These are phyloP conservation scores for Bugulina stolonifera DNA, from an alignment of 2,888 invertebrate species.

Conservation along the genomic window DNA sequence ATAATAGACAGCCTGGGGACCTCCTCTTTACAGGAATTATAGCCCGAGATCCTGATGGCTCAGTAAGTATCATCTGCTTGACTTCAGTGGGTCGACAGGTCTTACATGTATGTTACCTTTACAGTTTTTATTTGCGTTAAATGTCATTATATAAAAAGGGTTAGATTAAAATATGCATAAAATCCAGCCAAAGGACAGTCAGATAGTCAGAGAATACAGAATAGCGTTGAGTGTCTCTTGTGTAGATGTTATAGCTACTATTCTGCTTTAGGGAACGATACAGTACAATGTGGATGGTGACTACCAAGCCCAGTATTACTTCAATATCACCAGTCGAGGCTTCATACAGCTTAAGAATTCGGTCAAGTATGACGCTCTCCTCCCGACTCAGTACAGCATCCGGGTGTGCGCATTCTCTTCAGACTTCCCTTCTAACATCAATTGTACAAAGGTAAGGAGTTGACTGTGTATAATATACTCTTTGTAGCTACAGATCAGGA, in stretches of 20 bases:
- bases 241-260: no score
- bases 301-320: slow-evolving; percentile 11
- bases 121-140: no score
- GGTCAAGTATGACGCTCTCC: background rate
- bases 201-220: no score
- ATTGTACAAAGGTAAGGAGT: slow-evolving; percentile 3
- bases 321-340: slow-evolving; percentile 1
- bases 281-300: background rate
- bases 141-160: no score
- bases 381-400: background rate
- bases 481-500: no score
- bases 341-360: background rate
- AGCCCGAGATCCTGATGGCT: slow-evolving; percentile 14
- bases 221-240: no score
- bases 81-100: no score
- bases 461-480: no score
- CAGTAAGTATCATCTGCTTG: no score
- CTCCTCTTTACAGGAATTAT: slow-evolving; percentile 16
- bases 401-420: slow-evolving; percentile 6
- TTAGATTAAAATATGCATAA: no score
- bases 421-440: slow-evolving; percentile 19
- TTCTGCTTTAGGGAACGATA: background rate
- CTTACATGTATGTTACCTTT: no score
- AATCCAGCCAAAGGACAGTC: no score
- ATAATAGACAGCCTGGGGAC: slow-evolving; percentile 12